Conservation (phyloP, 2,797 vertebrate species). For the Gouania willdenowi region DNA sequence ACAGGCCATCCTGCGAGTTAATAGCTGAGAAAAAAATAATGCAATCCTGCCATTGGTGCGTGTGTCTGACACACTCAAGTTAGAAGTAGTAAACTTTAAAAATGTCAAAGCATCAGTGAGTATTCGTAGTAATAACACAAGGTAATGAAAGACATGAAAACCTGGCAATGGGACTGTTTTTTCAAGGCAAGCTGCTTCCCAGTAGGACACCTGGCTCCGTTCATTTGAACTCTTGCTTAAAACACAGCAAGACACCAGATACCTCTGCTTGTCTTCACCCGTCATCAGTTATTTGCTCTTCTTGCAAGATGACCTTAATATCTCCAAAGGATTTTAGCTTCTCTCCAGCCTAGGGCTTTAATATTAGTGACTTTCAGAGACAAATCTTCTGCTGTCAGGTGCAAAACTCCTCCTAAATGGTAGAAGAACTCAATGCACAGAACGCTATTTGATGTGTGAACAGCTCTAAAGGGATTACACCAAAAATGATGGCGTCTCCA, state of each 20-base stretch:
- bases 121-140: constrained; percentile 33
- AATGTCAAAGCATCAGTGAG: constrained; percentile 18
- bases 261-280: constrained; percentile 29
- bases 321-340: constrained; percentile 49
- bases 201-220: constrained; percentile 34
- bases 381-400: constrained; percentile 40
- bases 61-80: constrained; percentile 21
- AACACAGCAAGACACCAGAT: constrained; percentile 42
- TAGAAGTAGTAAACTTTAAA: constrained; percentile 8
- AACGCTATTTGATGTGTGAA: constrained; percentile 28
- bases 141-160: constrained; percentile 34
- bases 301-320: constrained; percentile 68
- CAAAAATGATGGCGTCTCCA: constrained; percentile 6
- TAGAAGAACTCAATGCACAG: constrained; percentile 30
- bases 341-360: constrained; percentile 66
- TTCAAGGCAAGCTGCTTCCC: constrained; percentile 21
- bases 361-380: constrained; percentile 74
- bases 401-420: constrained; percentile 49
- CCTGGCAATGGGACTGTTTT: constrained; percentile 25
- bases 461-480: constrained; percentile 18
- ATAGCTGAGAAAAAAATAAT: constrained; percentile 39
- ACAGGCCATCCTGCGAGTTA: constrained; percentile 30
- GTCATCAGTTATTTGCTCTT: constrained; percentile 26
- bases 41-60: constrained; percentile 34
- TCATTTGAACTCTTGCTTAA: constrained; percentile 44